These are phyloP conservation scores for Rhodeus uyekii DNA, from an alignment of 2,797 vertebrate species.

Conservation along the genomic window DNA sequence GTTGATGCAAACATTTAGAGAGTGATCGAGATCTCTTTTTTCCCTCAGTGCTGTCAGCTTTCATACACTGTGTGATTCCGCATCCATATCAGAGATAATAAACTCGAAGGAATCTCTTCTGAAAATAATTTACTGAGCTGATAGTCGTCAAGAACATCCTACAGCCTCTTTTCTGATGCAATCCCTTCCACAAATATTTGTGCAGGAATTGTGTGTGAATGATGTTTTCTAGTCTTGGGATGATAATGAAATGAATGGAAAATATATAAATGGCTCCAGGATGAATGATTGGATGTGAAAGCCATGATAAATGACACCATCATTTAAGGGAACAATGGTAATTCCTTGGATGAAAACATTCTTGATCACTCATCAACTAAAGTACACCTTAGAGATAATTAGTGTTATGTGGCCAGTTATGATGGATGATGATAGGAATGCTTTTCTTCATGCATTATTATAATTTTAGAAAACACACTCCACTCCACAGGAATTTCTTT, in stretches of 20 bases:
- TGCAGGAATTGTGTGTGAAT: not conserved
- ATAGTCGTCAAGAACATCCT: conserved; percentile 29
- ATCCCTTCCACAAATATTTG: conserved; percentile 50
- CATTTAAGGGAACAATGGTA: conserved; percentile 51
- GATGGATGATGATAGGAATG: conserved; percentile 28
- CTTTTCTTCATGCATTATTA: conserved; percentile 33
- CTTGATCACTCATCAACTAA: conserved; percentile 36
- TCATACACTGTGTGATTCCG: conserved; percentile 27
- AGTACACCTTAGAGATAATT: conserved; percentile 51
- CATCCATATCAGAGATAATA: conserved; percentile 50
- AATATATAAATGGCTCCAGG: conserved; percentile 23
- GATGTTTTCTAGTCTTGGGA: not conserved
- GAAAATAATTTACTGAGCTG: conserved; percentile 30
- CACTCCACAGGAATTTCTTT: conserved; percentile 3
- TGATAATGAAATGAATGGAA: conserved; percentile 27
- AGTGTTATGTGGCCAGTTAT: conserved; percentile 38
- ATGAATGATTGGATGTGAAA: conserved; percentile 13
- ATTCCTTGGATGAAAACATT: conserved; percentile 55
- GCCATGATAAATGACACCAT: conserved; percentile 40
- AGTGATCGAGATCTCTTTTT: not conserved
- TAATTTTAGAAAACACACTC: conserved; percentile 20
- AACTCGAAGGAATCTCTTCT: conserved; percentile 5
- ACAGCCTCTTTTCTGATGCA: conserved; percentile 17
- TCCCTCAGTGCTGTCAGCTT: not conserved
- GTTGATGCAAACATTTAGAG: conserved; percentile 27